These are phyloP conservation scores for Chionis minor DNA, from an alignment of 2,113 vertebrate genomes.

Conservation along the genomic window DNA sequence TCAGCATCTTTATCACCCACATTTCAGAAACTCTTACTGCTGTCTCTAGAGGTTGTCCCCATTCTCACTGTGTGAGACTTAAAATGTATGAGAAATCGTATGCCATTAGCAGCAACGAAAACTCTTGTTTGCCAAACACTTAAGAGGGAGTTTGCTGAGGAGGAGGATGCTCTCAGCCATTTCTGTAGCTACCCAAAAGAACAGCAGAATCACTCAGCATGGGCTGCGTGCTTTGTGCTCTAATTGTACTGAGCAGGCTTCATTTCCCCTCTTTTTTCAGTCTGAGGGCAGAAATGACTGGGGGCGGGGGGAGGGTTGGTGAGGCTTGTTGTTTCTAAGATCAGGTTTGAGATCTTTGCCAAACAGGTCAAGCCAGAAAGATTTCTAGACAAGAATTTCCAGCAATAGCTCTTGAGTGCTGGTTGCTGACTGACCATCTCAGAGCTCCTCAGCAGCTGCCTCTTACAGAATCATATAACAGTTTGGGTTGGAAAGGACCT, in stretches of 20 bases:
- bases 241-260: background rate
- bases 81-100: slow-evolving; percentile 16
- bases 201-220: background rate
- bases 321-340: background rate
- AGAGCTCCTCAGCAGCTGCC: background rate
- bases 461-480: background rate
- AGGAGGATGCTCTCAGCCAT: background rate
- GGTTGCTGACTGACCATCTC: background rate
- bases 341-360: background rate
- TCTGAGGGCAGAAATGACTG: background rate
- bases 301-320: background rate
- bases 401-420: background rate
- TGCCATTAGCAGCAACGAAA: background rate
- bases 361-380: background rate
- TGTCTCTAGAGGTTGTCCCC: slow-evolving; percentile 43
- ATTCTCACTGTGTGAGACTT: background rate
- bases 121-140: background rate
- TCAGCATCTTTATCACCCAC: slow-evolving; percentile 29
- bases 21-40: slow-evolving; percentile 35
- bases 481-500: background rate
- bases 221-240: background rate
- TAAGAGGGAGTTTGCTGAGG: background rate
- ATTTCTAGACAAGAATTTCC: background rate
- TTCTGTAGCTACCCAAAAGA: background rate
- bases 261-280: background rate